Evolutionary conservation across 1,140 invertebrate genomes (phyloP).

Genomic region (Colletes gigas): DNA sequence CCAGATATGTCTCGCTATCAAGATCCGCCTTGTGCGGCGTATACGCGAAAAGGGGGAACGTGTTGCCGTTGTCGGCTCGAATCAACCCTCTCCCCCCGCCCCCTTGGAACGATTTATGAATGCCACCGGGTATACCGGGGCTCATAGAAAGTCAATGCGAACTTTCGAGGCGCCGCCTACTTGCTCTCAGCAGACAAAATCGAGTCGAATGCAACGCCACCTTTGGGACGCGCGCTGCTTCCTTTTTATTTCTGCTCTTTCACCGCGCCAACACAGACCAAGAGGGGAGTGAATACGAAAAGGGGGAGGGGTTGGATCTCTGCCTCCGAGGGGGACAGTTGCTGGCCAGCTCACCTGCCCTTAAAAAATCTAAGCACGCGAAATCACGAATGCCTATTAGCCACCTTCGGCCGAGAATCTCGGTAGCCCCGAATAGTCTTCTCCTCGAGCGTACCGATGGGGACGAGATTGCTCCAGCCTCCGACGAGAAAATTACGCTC

Average conservation of each 20-base stretch:
- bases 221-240: slow-evolving; percentile 36
- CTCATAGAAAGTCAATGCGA: slow-evolving; percentile 59
- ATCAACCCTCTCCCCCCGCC: slow-evolving; percentile 22
- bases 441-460: slow-evolving; percentile 21
- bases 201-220: slow-evolving; percentile 36
- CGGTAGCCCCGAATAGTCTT: slow-evolving; percentile 39
- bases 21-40: slow-evolving; percentile 24
- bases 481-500: slow-evolving; percentile 3
- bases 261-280: not conserved
- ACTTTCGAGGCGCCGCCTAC: slow-evolving; percentile 64
- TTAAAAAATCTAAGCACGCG: slow-evolving; percentile 70
- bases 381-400: slow-evolving; percentile 72
- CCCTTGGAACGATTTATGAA: slow-evolving; percentile 50
- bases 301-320: slow-evolving; percentile 46
- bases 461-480: slow-evolving; percentile 20
- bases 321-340: slow-evolving; percentile 72
- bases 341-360: slow-evolving; percentile 67
- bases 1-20: slow-evolving; percentile 15
- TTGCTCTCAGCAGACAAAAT: slow-evolving; percentile 45
- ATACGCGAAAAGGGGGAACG: slow-evolving; percentile 11
- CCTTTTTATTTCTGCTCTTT: slow-evolving; percentile 10
- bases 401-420: slow-evolving; percentile 47
- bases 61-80: slow-evolving; percentile 21
- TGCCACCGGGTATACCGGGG: slow-evolving; percentile 52
- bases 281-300: slow-evolving; percentile 6